A percentile compares a stretch with the other conserved stretches of the same genome.
Evolutionary conservation across 2,797 vertebrate genomes (phyloP).

Genomic region (Gambelia wislizenii): DNA sequence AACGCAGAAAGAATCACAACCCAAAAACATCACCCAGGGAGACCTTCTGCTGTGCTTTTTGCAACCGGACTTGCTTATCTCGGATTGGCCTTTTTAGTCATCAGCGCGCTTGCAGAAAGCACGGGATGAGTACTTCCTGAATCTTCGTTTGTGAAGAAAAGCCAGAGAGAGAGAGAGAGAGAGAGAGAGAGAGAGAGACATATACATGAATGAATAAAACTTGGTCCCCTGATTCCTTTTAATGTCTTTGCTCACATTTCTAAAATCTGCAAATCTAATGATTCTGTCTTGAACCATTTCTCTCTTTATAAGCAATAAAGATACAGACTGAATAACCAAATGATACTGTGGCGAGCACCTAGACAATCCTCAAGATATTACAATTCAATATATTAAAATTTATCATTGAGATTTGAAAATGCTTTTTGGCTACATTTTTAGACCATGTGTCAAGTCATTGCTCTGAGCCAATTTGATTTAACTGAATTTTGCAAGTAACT

Average conservation of each 20-base stretch:
- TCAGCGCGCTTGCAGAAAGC: too few species aligned
- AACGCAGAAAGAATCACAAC: too few species aligned
- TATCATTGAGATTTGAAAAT: conserved; percentile 54
- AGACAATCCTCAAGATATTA: neutral
- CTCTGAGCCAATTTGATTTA: conserved; percentile 64
- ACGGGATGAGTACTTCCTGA: too few species aligned
- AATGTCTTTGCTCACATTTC: conserved; percentile 19
- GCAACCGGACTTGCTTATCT: too few species aligned
- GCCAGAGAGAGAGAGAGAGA: too few species aligned
- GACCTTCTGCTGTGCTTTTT: too few species aligned
- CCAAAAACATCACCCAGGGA: too few species aligned
- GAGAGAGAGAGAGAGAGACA: too few species aligned
- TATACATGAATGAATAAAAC: too few species aligned
- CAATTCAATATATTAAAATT: conserved; percentile 51
- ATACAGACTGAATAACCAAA: conserved; percentile 27
- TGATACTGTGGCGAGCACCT: conserved; percentile 29
- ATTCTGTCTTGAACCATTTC: neutral
- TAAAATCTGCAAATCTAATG: neutral
- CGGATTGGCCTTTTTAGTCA: too few species aligned
- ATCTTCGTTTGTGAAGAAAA: too few species aligned
- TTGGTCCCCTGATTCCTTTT: neutral
- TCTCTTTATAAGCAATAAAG: neutral
- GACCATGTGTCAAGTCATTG: conserved; percentile 68
- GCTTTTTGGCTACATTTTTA: conserved; percentile 63
- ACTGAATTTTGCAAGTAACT: conserved; percentile 60